Base-by-base conservation (phyloP, 1,140 invertebrate genomes). In the Ridgeia piscesae region DNA sequence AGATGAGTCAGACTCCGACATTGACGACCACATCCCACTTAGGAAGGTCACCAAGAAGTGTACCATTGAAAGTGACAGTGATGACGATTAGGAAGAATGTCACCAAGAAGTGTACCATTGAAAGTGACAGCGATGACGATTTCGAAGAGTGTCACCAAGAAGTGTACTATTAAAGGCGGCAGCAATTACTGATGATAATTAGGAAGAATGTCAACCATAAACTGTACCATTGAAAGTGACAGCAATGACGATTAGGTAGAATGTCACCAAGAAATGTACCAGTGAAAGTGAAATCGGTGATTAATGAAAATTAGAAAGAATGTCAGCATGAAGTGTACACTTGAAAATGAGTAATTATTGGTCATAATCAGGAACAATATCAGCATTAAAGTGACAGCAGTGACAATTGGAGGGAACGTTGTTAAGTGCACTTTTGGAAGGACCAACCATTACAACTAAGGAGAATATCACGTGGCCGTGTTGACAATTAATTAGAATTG, bases 21-120 rank as follows among this genome's bases (percentile, higher is more conserved):
- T 94, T 33, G 93, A 95, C 92, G 95, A 95, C 92, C 94, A 95
- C 91, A 93, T 95, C 33, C 93, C 94, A 21, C 91, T 95, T 33
- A 91, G 94, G 33, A 92, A 92, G 42, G 94, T 92, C 33, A 33
- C 94, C 11, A 93, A 93, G 27, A 94, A 93, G 33, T 21, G 92
- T 58, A n/a, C 35, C 33, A 93, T 93, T 27, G 92, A 90, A 42
- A 93, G 93, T 91, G 93, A 93, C 34, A 88, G 92, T 93, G 92
- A 91, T 92, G 92, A 58, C 50, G 58, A 77, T 77, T 77, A 88
- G 21, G 92, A 93, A 50, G 92, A 93, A 89, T 94, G 93, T 92
- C 93, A 94, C 88, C 93, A 94, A 31, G 94, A 94, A 31, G 93
- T 77, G 58, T 21, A 2, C 17, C 2, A 77, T 77, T 77, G 58